Conservation (phyloP, 2,888 invertebrate genomes). For the Mactromeris polynyma region DNA sequence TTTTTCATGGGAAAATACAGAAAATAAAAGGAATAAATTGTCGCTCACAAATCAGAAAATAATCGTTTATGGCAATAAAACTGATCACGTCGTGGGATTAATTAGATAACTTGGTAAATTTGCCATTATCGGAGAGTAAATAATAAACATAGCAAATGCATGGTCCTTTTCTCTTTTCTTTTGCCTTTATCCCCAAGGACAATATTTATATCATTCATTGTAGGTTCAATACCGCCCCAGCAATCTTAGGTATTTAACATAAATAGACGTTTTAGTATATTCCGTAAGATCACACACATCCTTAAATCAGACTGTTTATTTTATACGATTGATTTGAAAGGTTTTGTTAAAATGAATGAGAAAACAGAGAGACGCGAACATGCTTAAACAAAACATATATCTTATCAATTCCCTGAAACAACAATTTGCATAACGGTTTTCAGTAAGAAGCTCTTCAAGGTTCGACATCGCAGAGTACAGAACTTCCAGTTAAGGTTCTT, state of each 20-base stretch:
- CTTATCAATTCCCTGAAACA: background rate
- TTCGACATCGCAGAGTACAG: too few relatives aligned
- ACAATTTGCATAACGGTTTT: background rate
- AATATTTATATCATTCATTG: background rate
- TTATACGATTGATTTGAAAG: background rate
- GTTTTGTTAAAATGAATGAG: slow-evolving; percentile 1
- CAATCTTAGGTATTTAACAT: background rate
- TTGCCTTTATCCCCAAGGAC: background rate
- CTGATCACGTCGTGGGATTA: slow-evolving; percentile 13
- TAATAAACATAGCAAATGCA: slow-evolving; percentile 30
- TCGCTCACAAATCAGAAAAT: slow-evolving; percentile 28
- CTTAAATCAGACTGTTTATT: slow-evolving; percentile 15
- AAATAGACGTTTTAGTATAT: background rate
- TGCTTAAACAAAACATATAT: background rate
- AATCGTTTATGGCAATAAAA: slow-evolving; percentile 33
- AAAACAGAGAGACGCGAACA: background rate
- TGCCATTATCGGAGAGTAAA: background rate
- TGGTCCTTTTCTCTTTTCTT: background rate
- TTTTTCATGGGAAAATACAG: slow-evolving; percentile 55
- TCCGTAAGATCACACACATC: background rate
- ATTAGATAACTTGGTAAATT: slow-evolving; percentile 9
- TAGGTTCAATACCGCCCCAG: background rate
- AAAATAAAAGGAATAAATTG: slow-evolving; percentile 28
- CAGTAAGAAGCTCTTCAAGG: too few relatives aligned
- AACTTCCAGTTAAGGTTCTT: too few relatives aligned